A percentile compares a stretch with the other conserved stretches of the same genome.
Evolutionary conservation across 2,888 invertebrate genomes (phyloP).

Genomic region (Anticlea derivata): DNA sequence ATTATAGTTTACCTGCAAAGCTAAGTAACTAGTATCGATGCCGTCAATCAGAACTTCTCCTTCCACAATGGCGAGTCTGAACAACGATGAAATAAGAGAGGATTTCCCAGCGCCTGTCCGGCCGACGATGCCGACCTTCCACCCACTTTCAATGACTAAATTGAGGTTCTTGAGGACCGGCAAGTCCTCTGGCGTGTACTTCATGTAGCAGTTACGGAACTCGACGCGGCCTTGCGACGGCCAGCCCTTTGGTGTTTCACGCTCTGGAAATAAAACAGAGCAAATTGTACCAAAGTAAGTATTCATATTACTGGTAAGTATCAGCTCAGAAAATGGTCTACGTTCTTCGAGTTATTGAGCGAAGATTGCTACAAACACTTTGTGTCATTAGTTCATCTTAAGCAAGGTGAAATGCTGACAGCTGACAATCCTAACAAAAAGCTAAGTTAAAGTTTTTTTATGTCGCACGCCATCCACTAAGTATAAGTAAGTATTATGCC

Average conservation of each 20-base stretch:
- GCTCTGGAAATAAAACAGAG: slow-evolving; percentile 50
- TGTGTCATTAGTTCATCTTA: too few species aligned
- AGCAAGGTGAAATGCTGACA: too few species aligned
- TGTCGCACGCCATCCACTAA: too few species aligned
- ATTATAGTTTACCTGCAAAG: slow-evolving; percentile 56
- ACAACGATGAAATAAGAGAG: slow-evolving; percentile 90
- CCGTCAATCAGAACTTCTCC: slow-evolving; percentile 90
- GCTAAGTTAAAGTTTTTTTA: too few species aligned
- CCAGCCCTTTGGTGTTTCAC: slow-evolving; percentile 86
- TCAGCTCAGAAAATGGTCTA: too few species aligned
- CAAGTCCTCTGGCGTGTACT: slow-evolving; percentile 85
- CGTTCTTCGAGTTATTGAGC: neutral
- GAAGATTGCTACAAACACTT: neutral
- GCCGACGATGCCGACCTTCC: slow-evolving; percentile 92
- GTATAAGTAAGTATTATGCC: too few species aligned
- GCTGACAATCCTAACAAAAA: too few species aligned
- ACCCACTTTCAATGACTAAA: slow-evolving; percentile 86
- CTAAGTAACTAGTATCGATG: slow-evolving; percentile 72
- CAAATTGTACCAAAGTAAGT: too few species aligned
- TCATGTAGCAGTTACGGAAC: slow-evolving; percentile 86
- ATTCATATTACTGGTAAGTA: too few species aligned
- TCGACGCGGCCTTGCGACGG: slow-evolving; percentile 86
- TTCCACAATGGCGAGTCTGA: slow-evolving; percentile 88
- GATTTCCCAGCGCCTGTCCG: slow-evolving; percentile 94
- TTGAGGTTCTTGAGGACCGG: slow-evolving; percentile 90